A percentile compares a stretch with the other conserved stretches of the same genome.
Evolutionary conservation across 1,140 invertebrate species (phyloP).

Genomic region (Phocides pigmalion): DNA sequence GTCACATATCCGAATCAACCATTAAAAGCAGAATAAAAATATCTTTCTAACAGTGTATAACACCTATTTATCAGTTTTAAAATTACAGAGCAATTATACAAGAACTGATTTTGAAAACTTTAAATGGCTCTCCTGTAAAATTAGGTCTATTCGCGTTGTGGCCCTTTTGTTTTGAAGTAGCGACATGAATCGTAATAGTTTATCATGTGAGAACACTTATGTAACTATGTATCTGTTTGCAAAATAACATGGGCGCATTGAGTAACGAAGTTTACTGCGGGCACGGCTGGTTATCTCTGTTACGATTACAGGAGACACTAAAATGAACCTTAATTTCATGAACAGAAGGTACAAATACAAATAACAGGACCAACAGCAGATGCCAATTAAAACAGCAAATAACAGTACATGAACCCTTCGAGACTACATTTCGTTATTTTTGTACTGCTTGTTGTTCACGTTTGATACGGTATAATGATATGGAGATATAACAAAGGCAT

Average conservation of each 20-base stretch:
- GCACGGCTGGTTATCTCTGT: slow-evolving; percentile 30
- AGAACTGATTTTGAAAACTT: too few relatives aligned
- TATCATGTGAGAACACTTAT: slow-evolving; percentile 6
- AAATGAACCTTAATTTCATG: slow-evolving; percentile 11
- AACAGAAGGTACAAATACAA: background rate
- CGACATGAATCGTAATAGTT: too few relatives aligned
- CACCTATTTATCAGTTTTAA: too few relatives aligned
- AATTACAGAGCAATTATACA: too few relatives aligned
- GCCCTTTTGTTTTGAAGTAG: too few relatives aligned
- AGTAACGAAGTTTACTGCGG: slow-evolving; percentile 23
- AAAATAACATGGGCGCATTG: slow-evolving; percentile 30
- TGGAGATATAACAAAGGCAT: too few relatives aligned
- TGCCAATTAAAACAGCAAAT: slow-evolving; percentile 34
- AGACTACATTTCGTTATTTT: slow-evolving; percentile 19
- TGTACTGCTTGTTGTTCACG: background rate
- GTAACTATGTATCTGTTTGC: slow-evolving; percentile 18
- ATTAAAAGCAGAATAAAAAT: too few relatives aligned
- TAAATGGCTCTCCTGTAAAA: too few relatives aligned
- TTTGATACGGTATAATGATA: too few relatives aligned
- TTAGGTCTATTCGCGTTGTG: too few relatives aligned
- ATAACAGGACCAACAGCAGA: slow-evolving; percentile 8
- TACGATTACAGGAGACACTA: background rate
- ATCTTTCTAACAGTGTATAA: too few relatives aligned
- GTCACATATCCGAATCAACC: too few relatives aligned
- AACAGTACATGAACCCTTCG: slow-evolving; percentile 29